Percentiles rank a stretch among this genome's conserved stretches.
Evolutionary conservation across 2,113 vertebrate genomes (phyloP).

Genomic region (Bettongia penicillata): DNA sequence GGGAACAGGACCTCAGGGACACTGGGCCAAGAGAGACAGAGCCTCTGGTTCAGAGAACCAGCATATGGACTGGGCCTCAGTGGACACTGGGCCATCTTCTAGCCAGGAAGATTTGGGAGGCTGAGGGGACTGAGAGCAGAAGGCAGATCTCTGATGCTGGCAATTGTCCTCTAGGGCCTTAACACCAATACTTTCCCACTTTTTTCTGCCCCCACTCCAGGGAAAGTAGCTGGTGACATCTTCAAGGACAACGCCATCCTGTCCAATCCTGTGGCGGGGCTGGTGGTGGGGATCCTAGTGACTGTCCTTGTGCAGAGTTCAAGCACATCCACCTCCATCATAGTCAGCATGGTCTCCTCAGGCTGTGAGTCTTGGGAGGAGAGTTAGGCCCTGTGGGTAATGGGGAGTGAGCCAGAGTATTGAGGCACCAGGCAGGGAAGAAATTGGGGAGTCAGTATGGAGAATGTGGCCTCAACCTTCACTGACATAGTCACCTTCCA

Average conservation of each 20-base stretch:
- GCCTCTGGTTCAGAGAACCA: neutral
- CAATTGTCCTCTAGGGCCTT: neutral
- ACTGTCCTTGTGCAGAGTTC: constrained; percentile 96
- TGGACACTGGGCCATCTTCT: neutral
- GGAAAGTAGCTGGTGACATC: constrained; percentile 95
- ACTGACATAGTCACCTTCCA: neutral
- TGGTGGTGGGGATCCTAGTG: constrained; percentile 94
- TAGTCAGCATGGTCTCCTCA: constrained; percentile 96
- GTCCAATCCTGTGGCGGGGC: constrained; percentile 92
- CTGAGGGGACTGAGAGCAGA: neutral
- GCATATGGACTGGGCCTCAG: neutral
- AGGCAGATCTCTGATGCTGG: neutral
- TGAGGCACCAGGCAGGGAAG: neutral
- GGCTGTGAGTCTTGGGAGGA: constrained; percentile 86
- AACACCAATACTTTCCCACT: rapidly evolving
- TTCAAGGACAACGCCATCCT: constrained; percentile 93
- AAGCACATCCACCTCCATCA: constrained; percentile 94
- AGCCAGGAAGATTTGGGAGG: neutral
- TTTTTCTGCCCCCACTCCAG: constrained; percentile 73
- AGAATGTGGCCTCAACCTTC: neutral
- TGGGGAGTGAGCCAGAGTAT: neutral
- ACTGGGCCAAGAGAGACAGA: neutral
- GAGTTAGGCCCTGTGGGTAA: neutral
- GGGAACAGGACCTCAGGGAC: neutral
- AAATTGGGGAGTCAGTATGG: neutral